These are phyloP conservation scores for Caenorhabditis macrosperma DNA, from an alignment of 2,888 invertebrate species.

Conservation along the genomic window DNA sequence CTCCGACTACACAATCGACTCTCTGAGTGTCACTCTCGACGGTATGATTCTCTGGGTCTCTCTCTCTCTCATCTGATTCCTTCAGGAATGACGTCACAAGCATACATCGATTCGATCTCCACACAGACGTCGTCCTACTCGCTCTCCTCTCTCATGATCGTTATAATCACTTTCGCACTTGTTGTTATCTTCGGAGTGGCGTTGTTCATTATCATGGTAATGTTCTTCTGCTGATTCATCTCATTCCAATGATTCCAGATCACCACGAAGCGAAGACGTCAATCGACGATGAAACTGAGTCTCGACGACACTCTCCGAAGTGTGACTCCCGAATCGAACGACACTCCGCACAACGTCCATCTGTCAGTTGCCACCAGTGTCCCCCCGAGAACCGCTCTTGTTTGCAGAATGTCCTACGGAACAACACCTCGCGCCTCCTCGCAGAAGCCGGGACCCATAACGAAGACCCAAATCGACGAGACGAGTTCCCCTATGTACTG, in stretches of 20 bases:
- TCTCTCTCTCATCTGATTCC: background rate
- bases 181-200: slow-evolving; percentile 35
- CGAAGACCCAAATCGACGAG: slow-evolving; percentile 53
- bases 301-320: slow-evolving; percentile 47
- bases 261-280: slow-evolving; percentile 44
- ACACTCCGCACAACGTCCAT: slow-evolving; percentile 49
- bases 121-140: slow-evolving; percentile 42
- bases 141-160: slow-evolving; percentile 51
- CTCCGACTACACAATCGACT: slow-evolving; percentile 38
- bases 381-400: no score
- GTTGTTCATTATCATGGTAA: slow-evolving; percentile 49
- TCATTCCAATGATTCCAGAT: slow-evolving; percentile 22
- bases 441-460: slow-evolving; percentile 48
- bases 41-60: slow-evolving; percentile 15
- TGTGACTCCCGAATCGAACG: slow-evolving; percentile 42
- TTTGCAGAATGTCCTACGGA: slow-evolving; percentile 59
- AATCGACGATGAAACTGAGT: slow-evolving; percentile 53
- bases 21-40: slow-evolving; percentile 51
- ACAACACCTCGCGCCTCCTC: slow-evolving; percentile 35
- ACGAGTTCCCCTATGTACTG: slow-evolving; percentile 52
- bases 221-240: no score
- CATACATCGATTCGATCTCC: slow-evolving; percentile 56
- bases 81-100: slow-evolving; percentile 49
- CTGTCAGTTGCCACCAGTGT: slow-evolving; percentile 48
- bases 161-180: slow-evolving; percentile 39